Percentiles rank a stretch among this genome's conserved stretches.
Conservation (phyloP, 1,140 invertebrate species). For the Eufriesea mexicana region DNA sequence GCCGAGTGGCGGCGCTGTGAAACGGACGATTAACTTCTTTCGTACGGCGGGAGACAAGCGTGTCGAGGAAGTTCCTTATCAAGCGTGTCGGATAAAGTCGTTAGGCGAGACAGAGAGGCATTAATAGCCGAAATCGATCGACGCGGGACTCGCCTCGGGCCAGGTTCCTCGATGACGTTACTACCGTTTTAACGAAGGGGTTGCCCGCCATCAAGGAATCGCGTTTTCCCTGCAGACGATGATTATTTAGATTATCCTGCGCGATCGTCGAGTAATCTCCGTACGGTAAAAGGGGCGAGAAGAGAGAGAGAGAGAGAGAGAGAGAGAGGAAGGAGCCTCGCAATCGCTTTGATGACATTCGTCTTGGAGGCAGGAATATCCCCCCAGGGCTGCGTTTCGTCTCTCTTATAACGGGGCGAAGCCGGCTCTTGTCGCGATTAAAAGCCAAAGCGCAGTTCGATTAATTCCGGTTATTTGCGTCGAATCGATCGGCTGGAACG, state of each 20-base stretch:
- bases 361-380: constrained; percentile 59
- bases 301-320: constrained; percentile 40
- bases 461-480: constrained; percentile 61
- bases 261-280: constrained; percentile 60
- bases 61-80: constrained; percentile 33
- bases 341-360: constrained; percentile 64
- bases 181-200: constrained; percentile 74
- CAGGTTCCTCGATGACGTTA: constrained; percentile 64
- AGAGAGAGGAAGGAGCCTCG: constrained; percentile 9
- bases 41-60: neutral
- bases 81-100: constrained; percentile 9
- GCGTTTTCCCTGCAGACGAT: constrained; percentile 57
- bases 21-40: constrained; percentile 4
- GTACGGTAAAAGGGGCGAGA: constrained; percentile 32
- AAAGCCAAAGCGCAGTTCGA: constrained; percentile 49
- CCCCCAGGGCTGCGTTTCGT: constrained; percentile 25
- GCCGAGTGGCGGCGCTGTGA: no score
- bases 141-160: constrained; percentile 34
- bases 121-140: constrained; percentile 53
- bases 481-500: constrained; percentile 36
- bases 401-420: constrained; percentile 50
- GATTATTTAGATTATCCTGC: constrained; percentile 71
- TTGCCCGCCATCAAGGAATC: constrained; percentile 42
- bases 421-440: constrained; percentile 49
- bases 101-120: constrained; percentile 27